Conservation (phyloP, 2,888 invertebrate genomes). For the Petrolisthes cinctipes region DNA sequence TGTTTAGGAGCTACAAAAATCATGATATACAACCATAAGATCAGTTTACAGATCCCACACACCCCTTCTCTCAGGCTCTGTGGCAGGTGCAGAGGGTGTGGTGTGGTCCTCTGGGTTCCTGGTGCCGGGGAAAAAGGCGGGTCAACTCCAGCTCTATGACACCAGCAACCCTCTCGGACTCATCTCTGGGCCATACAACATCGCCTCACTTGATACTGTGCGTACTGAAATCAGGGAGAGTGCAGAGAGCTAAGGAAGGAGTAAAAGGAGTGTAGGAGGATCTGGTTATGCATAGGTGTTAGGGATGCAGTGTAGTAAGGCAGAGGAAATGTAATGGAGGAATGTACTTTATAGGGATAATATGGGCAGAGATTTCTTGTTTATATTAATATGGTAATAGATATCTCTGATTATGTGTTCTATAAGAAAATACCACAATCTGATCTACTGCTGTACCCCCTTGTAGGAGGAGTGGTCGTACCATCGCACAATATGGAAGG, state of each 20-base stretch:
- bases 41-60: neutral
- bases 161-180: constrained; percentile 55
- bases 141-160: constrained; percentile 67
- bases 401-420: neutral
- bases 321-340: too few species aligned
- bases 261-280: too few species aligned
- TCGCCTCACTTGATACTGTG: constrained; percentile 32
- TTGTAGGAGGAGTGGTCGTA: constrained; percentile 67
- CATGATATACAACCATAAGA: too few species aligned
- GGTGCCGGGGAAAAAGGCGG: constrained; percentile 67
- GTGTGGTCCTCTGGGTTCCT: constrained; percentile 68
- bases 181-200: constrained; percentile 18
- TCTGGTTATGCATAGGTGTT: too few species aligned
- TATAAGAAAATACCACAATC: neutral
- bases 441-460: too few species aligned
- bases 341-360: too few species aligned
- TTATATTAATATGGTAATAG: neutral
- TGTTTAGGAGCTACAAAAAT: too few species aligned
- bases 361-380: too few species aligned
- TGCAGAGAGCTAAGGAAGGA: too few species aligned
- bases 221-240: neutral
- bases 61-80: constrained; percentile 31
- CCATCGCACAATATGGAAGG: constrained; percentile 68
- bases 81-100: constrained; percentile 67
- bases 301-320: too few species aligned